A percentile compares a stretch with the other conserved stretches of the same genome.
Conservation (phyloP, 2,113 vertebrate genomes). For the Turdus rufiventris region DNA sequence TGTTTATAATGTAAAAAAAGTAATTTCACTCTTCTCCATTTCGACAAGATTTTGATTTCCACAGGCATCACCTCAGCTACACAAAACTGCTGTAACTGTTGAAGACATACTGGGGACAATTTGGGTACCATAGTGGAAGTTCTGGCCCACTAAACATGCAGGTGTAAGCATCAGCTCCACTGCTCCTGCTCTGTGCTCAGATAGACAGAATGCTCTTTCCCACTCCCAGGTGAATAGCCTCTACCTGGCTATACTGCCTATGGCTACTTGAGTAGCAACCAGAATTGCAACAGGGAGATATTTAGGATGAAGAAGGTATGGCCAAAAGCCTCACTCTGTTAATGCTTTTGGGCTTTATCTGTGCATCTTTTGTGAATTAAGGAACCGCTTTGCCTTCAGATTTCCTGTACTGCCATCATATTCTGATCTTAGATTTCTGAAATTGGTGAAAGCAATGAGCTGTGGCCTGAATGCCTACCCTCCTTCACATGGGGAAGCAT, state of each 20-base stretch:
- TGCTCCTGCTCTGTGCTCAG: background rate
- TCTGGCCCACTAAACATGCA: background rate
- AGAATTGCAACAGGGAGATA: background rate
- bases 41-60: background rate
- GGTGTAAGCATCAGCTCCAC: background rate
- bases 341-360: background rate
- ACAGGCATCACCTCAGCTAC: background rate
- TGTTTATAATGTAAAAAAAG: background rate
- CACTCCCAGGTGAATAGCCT: background rate
- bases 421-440: background rate
- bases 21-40: background rate
- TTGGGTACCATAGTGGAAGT: background rate
- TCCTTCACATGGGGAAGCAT: background rate
- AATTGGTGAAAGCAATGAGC: background rate
- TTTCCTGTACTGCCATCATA: background rate
- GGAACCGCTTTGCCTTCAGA: background rate
- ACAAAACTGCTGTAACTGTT: background rate
- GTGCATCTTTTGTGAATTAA: background rate
- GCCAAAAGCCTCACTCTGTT: background rate
- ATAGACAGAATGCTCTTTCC: background rate
- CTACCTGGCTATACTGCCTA: background rate
- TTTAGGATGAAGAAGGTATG: background rate
- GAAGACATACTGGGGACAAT: background rate
- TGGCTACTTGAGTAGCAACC: background rate
- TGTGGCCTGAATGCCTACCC: background rate